These are phyloP conservation scores for Drosophila burlai DNA, from an alignment of 1,140 invertebrate species.

Conservation along the genomic window DNA sequence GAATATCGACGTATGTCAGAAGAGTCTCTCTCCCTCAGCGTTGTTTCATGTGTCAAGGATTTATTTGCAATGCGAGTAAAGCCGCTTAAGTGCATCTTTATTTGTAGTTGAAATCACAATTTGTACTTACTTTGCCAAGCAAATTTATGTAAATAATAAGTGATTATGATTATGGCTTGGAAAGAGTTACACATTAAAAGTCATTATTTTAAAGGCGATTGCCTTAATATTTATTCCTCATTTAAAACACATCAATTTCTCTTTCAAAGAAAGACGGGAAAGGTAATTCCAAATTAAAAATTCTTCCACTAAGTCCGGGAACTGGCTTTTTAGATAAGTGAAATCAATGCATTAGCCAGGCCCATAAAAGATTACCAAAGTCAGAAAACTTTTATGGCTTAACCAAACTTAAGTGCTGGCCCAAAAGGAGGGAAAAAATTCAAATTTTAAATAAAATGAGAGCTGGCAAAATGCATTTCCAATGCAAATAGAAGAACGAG, in stretches of 20 bases:
- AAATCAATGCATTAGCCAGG: constrained; percentile 29
- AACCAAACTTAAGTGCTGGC: constrained; percentile 31
- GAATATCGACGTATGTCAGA: constrained; percentile 19
- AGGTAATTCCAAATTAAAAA: not conserved
- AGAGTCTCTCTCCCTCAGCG: not conserved
- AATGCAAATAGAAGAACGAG: constrained; percentile 43
- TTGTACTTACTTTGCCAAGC: constrained; percentile 3
- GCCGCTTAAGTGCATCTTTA: constrained; percentile 11
- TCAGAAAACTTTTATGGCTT: constrained; percentile 34
- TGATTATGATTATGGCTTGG: constrained; percentile 1
- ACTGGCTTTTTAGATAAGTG: not conserved
- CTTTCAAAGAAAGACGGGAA: not conserved
- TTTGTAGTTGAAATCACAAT: constrained; percentile 14
- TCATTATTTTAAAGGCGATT: not conserved
- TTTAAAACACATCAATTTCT: not conserved
- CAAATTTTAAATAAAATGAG: constrained; percentile 11
- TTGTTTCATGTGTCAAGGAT: constrained; percentile 4
- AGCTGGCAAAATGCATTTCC: constrained; percentile 26
- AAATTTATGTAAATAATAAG: constrained; percentile 4
- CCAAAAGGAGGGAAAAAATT: constrained; percentile 9
- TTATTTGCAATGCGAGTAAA: constrained; percentile 12
- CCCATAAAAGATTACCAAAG: constrained; percentile 7
- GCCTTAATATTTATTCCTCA: not conserved
- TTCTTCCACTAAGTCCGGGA: not conserved
- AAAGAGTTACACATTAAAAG: not conserved